A percentile compares a stretch with the other conserved stretches of the same genome.
phyloP scores from a whole-genome alignment of 1,140 invertebrate genomes.

The Nylanderia fulva region DNA sequence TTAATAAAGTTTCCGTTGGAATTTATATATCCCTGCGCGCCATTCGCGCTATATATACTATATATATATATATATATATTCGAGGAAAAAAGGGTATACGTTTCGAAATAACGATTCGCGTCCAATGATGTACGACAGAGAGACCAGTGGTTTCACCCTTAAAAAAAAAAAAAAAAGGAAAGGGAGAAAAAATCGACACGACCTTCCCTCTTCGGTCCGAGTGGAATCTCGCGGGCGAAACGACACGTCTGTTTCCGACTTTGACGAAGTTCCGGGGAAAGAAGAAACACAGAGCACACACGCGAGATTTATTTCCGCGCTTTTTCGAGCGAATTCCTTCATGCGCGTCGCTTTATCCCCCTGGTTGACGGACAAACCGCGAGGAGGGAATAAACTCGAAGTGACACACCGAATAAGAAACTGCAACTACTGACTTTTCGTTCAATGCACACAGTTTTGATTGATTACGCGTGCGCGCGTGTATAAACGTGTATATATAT shows the following conservation, averaged over 20 bases:
- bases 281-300: conserved; percentile 5
- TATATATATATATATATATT: too few species aligned
- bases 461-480: not conserved
- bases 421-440: conserved; percentile 3
- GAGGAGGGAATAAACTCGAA: not conserved
- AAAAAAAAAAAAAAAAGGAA: too few species aligned
- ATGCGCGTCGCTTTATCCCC: conserved; percentile 4
- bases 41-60: not conserved
- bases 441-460: not conserved
- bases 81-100: too few species aligned
- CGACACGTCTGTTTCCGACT: conserved; percentile 65
- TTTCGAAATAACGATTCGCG: conserved; percentile 30
- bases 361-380: conserved; percentile 36
- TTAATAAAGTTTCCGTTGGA: conserved; percentile 60
- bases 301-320: conserved; percentile 19
- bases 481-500: not conserved
- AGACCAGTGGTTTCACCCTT: too few species aligned
- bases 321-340: conserved; percentile 46
- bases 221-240: conserved; percentile 18
- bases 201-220: not conserved
- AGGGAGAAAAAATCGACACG: not conserved
- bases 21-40: conserved; percentile 23
- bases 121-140: conserved; percentile 30
- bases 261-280: conserved; percentile 66
- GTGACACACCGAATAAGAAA: not conserved